phyloP scores from a whole-genome alignment of 1,140 invertebrate genomes.

The Drosophila lowei region DNA sequence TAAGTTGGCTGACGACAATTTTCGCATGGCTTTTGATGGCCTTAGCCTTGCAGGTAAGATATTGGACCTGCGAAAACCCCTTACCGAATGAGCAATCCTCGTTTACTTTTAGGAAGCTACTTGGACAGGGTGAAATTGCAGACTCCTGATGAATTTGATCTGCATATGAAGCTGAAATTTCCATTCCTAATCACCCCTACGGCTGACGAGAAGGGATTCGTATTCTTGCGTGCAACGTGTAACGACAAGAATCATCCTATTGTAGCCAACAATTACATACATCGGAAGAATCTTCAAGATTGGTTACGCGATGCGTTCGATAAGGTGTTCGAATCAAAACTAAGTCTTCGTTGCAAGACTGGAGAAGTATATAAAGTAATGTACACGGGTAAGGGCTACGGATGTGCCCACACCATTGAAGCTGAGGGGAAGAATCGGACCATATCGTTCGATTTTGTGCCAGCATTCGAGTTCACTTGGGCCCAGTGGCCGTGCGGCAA shows the following conservation, averaged over 20 bases:
- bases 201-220: slow-evolving; percentile 6
- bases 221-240: slow-evolving; percentile 7
- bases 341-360: too few species aligned
- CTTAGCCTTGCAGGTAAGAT: slow-evolving; percentile 27
- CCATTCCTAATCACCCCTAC: background rate
- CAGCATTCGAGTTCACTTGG: slow-evolving; percentile 21
- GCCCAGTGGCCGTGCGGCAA: slow-evolving; percentile 1
- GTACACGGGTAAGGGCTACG: slow-evolving; percentile 14
- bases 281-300: background rate
- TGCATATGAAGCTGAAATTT: slow-evolving; percentile 33
- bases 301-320: slow-evolving; percentile 29
- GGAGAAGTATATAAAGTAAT: background rate
- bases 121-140: slow-evolving; percentile 41
- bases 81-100: background rate
- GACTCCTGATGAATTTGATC: slow-evolving; percentile 46
- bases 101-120: slow-evolving; percentile 29
- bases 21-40: slow-evolving; percentile 3
- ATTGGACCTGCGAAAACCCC: too few species aligned
- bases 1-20: background rate
- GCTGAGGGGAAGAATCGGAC: background rate
- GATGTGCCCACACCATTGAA: slow-evolving; percentile 34
- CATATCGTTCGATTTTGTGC: slow-evolving; percentile 37
- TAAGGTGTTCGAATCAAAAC: background rate
- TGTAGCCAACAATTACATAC: slow-evolving; percentile 2
- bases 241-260: background rate